Evolutionary conservation across 2,113 vertebrate species (phyloP), one percentile per base, ranked within the genome.

Genomic region (Sigmodon hispidus): DNA sequence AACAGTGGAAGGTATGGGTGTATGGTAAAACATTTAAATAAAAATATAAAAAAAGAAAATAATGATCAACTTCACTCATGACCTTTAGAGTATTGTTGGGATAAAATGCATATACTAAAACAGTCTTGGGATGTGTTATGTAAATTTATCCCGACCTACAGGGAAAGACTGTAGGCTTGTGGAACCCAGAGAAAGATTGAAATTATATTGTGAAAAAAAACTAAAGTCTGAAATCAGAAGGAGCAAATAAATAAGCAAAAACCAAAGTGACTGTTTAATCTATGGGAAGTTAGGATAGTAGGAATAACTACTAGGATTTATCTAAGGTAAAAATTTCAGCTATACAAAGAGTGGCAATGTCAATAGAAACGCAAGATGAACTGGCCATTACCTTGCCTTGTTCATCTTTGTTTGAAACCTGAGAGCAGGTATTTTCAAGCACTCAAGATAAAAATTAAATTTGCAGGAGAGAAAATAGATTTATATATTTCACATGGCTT

Each of bases 381-480:
- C 22, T 79, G 26, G 57, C 10, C 85, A 63, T n/a, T 88, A 22
- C 17, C 2, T 13, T 26, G 65, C n/a, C 84, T 95, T 92, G 79
- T 94, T 36, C 52, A 16, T 96, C 40, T 92, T 93, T 50, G 17
- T 69, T 93, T 95, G 84, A 80, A 90, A n/a, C 10, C 22, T 8
- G 22, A 88, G 29, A 36, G 0, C 16, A 72, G 86, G 2, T 15
- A 80, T 90, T 94, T 95, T 95, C 6, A 93, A 95, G 48, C 34
- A 89, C 63, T 24, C 22, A 79, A 86, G 87, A 9, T 76, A 22
- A 29, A 75, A 84, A 86, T 1, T 43, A 70, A 91, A 65, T 48
- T 87, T 40, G 22, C 36, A 67, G 45, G 76, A 36, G 8, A 29
- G 19, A 61, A 3, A 61, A 3, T 63, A 34, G 72, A 24, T 93